Evolutionary conservation across 2,888 invertebrate genomes (phyloP).

Genomic region (Epirrhoe tristata): DNA sequence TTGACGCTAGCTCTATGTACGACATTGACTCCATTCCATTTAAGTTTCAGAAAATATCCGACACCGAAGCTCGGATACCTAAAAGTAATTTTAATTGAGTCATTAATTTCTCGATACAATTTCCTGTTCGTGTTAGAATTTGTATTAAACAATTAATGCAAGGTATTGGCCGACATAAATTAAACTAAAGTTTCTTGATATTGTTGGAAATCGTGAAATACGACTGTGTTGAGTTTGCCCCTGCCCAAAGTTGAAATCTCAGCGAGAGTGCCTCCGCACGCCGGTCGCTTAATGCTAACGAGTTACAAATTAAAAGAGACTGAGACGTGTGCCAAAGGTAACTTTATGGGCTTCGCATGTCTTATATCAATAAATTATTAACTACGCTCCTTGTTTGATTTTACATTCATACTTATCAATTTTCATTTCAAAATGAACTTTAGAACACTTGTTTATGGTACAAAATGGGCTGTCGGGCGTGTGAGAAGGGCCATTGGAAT

Average conservation of each 20-base stretch:
- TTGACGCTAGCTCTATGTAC: slow-evolving; percentile 27
- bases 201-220: slow-evolving; percentile 54
- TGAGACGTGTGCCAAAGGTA: slow-evolving; percentile 82
- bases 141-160: slow-evolving; percentile 52
- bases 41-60: slow-evolving; percentile 30
- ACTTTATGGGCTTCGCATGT: slow-evolving; percentile 85
- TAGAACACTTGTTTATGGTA: slow-evolving; percentile 66
- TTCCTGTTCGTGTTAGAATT: slow-evolving; percentile 44
- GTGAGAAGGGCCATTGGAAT: slow-evolving; percentile 61
- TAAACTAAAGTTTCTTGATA: slow-evolving; percentile 52
- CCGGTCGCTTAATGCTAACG: slow-evolving; percentile 75
- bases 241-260: slow-evolving; percentile 69
- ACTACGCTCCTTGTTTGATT: slow-evolving; percentile 83
- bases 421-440: slow-evolving; percentile 70
- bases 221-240: slow-evolving; percentile 55
- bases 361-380: slow-evolving; percentile 86
- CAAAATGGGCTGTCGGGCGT: slow-evolving; percentile 57
- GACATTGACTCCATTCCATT: slow-evolving; percentile 19
- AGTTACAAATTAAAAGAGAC: slow-evolving; percentile 84
- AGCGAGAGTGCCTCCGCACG: slow-evolving; percentile 65
- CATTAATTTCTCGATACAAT: slow-evolving; percentile 44
- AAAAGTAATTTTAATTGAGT: slow-evolving; percentile 42
- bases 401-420: slow-evolving; percentile 71
- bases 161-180: slow-evolving; percentile 54
- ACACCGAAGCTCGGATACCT: slow-evolving; percentile 32